phyloP scores from a whole-genome alignment of 2,113 vertebrate species.

The Falcunculus frontatus region DNA sequence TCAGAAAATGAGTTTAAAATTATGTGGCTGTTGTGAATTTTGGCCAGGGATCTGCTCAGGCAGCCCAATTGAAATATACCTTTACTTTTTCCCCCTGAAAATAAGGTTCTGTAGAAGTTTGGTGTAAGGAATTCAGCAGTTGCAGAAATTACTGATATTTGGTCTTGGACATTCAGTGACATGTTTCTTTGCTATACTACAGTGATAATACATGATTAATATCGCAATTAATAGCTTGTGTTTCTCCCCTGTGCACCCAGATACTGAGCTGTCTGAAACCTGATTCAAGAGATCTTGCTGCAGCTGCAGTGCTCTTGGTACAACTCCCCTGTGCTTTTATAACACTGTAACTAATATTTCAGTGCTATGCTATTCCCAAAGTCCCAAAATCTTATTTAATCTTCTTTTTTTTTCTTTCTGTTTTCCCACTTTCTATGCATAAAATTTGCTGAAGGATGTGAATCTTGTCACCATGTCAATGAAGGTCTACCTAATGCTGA shows the following conservation, averaged over 20 bases:
- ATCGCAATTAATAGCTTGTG: conserved; percentile 18
- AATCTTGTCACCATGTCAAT: neutral
- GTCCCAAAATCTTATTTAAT: neutral
- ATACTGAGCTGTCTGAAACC: conserved; percentile 15
- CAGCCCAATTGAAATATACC: neutral
- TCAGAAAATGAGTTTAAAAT: neutral
- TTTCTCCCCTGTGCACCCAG: neutral
- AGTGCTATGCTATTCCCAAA: neutral
- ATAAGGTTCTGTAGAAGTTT: neutral
- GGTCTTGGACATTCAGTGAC: neutral
- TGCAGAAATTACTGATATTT: neutral
- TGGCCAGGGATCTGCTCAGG: neutral
- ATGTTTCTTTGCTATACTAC: neutral
- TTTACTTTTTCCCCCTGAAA: neutral
- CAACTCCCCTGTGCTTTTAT: neutral
- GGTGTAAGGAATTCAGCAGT: neutral
- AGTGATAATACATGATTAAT: neutral
- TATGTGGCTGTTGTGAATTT: neutral
- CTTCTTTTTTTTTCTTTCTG: neutral
- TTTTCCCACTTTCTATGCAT: neutral
- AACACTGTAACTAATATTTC: neutral
- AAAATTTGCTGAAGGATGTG: neutral
- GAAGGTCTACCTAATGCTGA: neutral
- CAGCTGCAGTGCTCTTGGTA: neutral
- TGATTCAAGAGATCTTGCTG: conserved; percentile 25